Conservation (phyloP, 2,113 vertebrate species). For the Poeciliopsis prolifica region DNA sequence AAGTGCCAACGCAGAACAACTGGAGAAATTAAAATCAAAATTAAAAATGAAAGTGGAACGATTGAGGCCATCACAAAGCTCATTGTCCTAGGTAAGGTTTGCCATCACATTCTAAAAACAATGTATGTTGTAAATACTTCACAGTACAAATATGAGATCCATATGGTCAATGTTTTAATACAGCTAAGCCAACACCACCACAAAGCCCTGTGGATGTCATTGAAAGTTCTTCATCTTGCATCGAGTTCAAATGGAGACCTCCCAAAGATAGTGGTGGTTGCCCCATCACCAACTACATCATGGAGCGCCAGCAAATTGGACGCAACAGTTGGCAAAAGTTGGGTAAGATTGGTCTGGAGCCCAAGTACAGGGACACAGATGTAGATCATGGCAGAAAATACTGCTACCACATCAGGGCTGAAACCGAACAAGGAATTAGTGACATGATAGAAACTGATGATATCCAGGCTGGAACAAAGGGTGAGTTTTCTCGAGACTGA, state of each 20-base stretch:
- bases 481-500: slow-evolving; percentile 63
- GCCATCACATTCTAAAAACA: not conserved
- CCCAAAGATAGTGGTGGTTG: slow-evolving; percentile 86
- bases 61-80: slow-evolving; percentile 80
- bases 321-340: slow-evolving; percentile 83
- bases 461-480: slow-evolving; percentile 84
- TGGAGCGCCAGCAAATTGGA: slow-evolving; percentile 87
- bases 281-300: slow-evolving; percentile 78
- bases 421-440: slow-evolving; percentile 81
- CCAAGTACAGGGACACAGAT: slow-evolving; percentile 80
- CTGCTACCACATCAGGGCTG: slow-evolving; percentile 84
- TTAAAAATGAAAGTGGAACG: slow-evolving; percentile 85
- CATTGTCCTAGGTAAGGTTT: slow-evolving; percentile 80
- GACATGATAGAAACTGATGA: slow-evolving; percentile 84
- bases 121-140: not conserved
- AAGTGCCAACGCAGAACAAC: slow-evolving; percentile 80
- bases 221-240: slow-evolving; percentile 69
- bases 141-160: not conserved
- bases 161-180: not conserved
- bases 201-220: slow-evolving; percentile 83
- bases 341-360: slow-evolving; percentile 76
- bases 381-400: slow-evolving; percentile 86
- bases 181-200: slow-evolving; percentile 85
- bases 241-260: slow-evolving; percentile 84
- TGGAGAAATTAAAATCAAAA: slow-evolving; percentile 86